Base-by-base conservation (phyloP, 1,140 invertebrate species). In the Brachionus sp. region DNA sequence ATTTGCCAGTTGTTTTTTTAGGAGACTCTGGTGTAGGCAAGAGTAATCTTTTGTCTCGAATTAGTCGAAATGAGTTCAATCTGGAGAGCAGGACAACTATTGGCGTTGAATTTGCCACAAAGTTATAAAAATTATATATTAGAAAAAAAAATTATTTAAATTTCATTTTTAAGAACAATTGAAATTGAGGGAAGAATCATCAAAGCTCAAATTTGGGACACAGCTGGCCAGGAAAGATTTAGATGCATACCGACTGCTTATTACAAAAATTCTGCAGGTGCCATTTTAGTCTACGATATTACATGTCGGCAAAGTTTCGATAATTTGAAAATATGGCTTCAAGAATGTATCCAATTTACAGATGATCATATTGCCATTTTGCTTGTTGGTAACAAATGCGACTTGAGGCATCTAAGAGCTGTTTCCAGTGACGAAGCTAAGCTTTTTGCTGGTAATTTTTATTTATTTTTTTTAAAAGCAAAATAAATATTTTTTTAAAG, bases 31-130 rank as follows among this genome's bases (percentile, higher is more conserved):
- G 97, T 84, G 98, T 99, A 86, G 98, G 98, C 84, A 99, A 99
- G 92, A 97, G 95, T 92, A 99, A 98, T 92, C 92, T 99, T 82
- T 91, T 99, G 83, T 98, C 97, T 82, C 92, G 98, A 90, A 99
- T 99, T 90, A 99, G 98, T 90, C 93, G 97, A 90, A 99, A 99
- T 93, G 97, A 99, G 92, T 99, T 99, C 90, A 99, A 99, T 90
- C 92, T 99, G 90, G 98, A 99, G 91, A 98, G 96, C 86, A 99
- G 99, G 91, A 98, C 96, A 84, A 99, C 98, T 84, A 99, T 99
- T 91, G 98, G 98, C 84, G 98, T 99, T 84, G 98, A 99, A 91
- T 99, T 99, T 92, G 97, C 98, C 82, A 99, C 90, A 97, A 84
- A 87, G 86, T 89, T 86, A 85, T 88, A 88, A 85, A 86, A 87